Base-by-base conservation (phyloP, 2,113 vertebrate genomes). In the Cyphomyrus plagiostoma region DNA sequence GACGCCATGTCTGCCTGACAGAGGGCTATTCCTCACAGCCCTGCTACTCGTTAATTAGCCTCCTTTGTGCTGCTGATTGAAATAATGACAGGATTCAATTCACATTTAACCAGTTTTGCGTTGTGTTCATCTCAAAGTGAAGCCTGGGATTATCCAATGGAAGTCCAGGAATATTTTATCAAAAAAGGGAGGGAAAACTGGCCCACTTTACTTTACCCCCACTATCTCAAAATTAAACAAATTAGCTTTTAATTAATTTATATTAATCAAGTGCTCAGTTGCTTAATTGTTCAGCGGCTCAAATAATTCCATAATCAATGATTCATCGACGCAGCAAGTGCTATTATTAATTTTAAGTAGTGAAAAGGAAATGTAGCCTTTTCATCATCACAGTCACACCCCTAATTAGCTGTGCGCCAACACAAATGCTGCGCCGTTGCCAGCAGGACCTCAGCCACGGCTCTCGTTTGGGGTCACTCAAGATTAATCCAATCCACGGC, bases 221-320 rank as follows among this genome's bases (percentile, higher is more conserved):
- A 80, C 11, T 35, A 26, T 30, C 10, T 30, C 26, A 70, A 70
- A 70, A 70, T 70, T 4, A 80, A 80, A 80, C 15, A 80, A 17
- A 80, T 80, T 80, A 80, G 74, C 35, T 19, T 80, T 39, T 80
- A 35, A 80, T 80, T 80, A 80, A 80, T 80, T 80, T 42, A 80
- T 35, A 80, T 80, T 80, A 80, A 80, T 80, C 35, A 77, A 77
- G 35, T 19, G 35, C 70, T 77, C 70, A 19, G 74, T 42, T 7
- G 74, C 74, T 80, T 80, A 39, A 80, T 80, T 80, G 74, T 80
- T 80, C 74, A 42, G 35, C 35, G 0, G 35, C 74, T 80, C 35
- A 80, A 80, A 42, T 80, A 80, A 21, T 80, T 80, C 15, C 35
- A 80, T 42, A 80, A 42, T 80, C 70, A 77, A 77, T 77, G 70